These are phyloP conservation scores for Rhinella marina DNA, from an alignment of 2,797 vertebrate species.

Conservation along the genomic window DNA sequence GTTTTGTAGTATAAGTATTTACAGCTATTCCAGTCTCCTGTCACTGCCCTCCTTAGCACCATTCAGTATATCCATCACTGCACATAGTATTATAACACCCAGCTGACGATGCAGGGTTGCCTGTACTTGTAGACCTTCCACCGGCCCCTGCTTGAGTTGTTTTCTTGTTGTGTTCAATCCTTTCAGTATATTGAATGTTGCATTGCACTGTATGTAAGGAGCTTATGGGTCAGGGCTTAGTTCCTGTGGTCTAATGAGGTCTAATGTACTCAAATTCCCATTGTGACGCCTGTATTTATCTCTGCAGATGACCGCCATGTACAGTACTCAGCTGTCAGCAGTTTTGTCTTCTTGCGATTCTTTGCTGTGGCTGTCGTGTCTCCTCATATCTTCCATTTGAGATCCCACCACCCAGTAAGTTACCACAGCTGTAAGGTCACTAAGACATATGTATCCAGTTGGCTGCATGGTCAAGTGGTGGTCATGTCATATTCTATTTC, in stretches of 20 bases:
- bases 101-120: conserved; percentile 1
- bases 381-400: conserved; percentile 96
- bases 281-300: conserved; percentile 65
- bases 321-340: conserved; percentile 98
- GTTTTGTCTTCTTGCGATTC: conserved; percentile 98
- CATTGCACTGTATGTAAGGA: not conserved
- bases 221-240: not conserved
- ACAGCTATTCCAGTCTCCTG: too few species aligned
- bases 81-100: too few species aligned
- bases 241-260: not conserved
- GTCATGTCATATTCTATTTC: not conserved
- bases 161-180: conserved; percentile 6
- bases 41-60: too few species aligned
- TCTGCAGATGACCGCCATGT: conserved; percentile 93
- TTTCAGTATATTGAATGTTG: not conserved
- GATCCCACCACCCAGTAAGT: conserved; percentile 96
- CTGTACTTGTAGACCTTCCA: conserved; percentile 36
- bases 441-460: not conserved
- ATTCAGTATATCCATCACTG: too few species aligned
- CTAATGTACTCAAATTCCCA: not conserved
- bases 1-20: too few species aligned
- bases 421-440: not conserved
- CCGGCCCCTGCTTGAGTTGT: not conserved
- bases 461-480: not conserved
- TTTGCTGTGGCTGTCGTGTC: conserved; percentile 96